phyloP scores from a whole-genome alignment of 2,888 invertebrate species.

The Anthrax anthrax region DNA sequence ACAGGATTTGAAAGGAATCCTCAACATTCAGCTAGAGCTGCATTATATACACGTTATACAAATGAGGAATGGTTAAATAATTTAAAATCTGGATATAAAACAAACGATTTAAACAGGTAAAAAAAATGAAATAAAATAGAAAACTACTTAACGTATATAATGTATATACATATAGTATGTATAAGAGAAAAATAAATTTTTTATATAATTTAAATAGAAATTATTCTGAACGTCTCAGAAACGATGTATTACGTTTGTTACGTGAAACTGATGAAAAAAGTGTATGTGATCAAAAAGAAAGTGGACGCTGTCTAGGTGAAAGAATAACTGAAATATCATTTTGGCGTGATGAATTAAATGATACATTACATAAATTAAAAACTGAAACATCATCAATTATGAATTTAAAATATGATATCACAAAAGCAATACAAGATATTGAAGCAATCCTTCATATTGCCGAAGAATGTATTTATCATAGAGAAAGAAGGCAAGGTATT shows the following conservation, averaged over 20 bases:
- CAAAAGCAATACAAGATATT: constrained; percentile 59
- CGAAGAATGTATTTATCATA: constrained; percentile 84
- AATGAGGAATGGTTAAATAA: constrained; percentile 85
- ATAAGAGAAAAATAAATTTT: too few species aligned
- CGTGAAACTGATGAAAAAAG: constrained; percentile 71
- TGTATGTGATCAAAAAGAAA: constrained; percentile 61
- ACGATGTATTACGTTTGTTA: constrained; percentile 62
- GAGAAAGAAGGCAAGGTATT: constrained; percentile 76
- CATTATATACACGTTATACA: constrained; percentile 79
- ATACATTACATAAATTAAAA: constrained; percentile 74
- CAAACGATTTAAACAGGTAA: constrained; percentile 73
- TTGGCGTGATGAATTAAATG: constrained; percentile 79
- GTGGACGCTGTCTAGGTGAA: constrained; percentile 77
- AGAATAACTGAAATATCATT: constrained; percentile 83
- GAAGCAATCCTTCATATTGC: constrained; percentile 85
- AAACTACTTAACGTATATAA: too few species aligned
- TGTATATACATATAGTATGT: too few species aligned
- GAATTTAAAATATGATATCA: constrained; percentile 51
- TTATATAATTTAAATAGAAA: constrained; percentile 23
- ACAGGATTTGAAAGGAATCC: constrained; percentile 72
- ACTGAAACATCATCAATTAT: constrained; percentile 60
- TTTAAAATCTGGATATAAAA: constrained; percentile 63
- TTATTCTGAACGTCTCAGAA: constrained; percentile 62
- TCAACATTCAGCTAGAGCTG: constrained; percentile 66
- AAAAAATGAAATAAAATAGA: too few species aligned